Base-by-base conservation (phyloP, 2,113 vertebrate genomes). In the Paralichthys olivaceus region DNA sequence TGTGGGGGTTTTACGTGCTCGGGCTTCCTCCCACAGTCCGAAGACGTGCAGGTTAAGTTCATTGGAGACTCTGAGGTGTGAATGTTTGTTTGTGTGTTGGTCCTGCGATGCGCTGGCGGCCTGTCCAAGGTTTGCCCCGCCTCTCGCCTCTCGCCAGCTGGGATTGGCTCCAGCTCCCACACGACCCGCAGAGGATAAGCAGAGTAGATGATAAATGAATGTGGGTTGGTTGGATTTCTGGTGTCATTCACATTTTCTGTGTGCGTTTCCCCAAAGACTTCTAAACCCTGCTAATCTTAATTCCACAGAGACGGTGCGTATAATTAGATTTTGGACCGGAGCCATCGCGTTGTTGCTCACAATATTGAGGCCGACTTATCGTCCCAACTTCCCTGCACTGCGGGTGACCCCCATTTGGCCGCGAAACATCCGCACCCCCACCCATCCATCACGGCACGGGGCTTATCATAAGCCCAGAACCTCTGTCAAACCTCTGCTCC, bases 271-370 rank as follows among this genome's bases (percentile, higher is more conserved):
- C 77, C 66, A 4, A 75, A 80, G 60, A 22, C 77, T 54, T 71
- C 60, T 86, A 73, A 87, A 79, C 54, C 84, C 72, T 23, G 23
- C 68, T 86, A 80, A 84, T 86, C 83, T 74, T 67, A 83, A 82
- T 70, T 69, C 84, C 72, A 19, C 72, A 58, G 67, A 83, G 72
- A 86, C 59, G 69, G 43, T 60, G 80, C 14, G 7, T 74, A 77
- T 86, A 81, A 89, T 86, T 84, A 74, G 63, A 71, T 26, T 37
- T 40, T 73, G 81, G 74, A 62, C 77, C 66, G 26, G 45, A 12
- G 61, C 61, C 81, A 55, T 14, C 22, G 72, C 80, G 57, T 77
- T 56, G 37, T 49, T 74, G 60, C 68, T 71, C 67, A 25, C 61
- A 9, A 45, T 73, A 13, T 43, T 51, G 58, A 19, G 49, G 53